These are phyloP conservation scores for Epirrita christyi DNA, from an alignment of 2,888 invertebrate species.

Conservation along the genomic window DNA sequence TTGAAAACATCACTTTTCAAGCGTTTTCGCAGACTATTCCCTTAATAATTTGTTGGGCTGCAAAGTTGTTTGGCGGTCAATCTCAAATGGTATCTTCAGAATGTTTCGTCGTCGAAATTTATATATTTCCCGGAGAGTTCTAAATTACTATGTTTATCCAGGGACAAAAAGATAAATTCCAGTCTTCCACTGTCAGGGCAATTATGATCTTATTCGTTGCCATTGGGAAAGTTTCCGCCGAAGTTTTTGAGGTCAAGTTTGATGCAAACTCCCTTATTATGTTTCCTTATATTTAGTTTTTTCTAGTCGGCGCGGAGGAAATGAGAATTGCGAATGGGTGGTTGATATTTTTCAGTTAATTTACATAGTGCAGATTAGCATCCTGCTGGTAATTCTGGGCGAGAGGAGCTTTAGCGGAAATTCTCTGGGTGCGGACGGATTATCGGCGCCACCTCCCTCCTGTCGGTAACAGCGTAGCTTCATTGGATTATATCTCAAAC, in stretches of 20 bases:
- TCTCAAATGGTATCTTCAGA: slow-evolving; percentile 33
- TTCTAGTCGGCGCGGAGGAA: slow-evolving; percentile 50
- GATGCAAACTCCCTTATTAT: slow-evolving; percentile 45
- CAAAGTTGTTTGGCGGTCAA: slow-evolving; percentile 27
- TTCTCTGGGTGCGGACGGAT: slow-evolving; percentile 51
- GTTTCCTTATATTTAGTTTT: slow-evolving; percentile 42
- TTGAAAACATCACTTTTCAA: too few species aligned
- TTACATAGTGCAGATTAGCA: slow-evolving; percentile 69
- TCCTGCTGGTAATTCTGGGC: slow-evolving; percentile 56
- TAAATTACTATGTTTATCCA: slow-evolving; percentile 44
- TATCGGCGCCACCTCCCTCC: slow-evolving; percentile 48
- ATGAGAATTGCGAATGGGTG: slow-evolving; percentile 41
- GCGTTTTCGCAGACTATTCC: too few species aligned
- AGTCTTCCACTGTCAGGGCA: slow-evolving; percentile 28
- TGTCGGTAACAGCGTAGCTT: slow-evolving; percentile 48
- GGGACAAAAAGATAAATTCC: slow-evolving; percentile 37
- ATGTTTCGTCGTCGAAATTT: slow-evolving; percentile 37
- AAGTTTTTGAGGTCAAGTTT: slow-evolving; percentile 47
- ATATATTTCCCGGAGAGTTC: slow-evolving; percentile 37
- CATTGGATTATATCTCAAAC: slow-evolving; percentile 51
- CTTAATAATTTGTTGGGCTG: slow-evolving; percentile 9
- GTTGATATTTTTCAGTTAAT: slow-evolving; percentile 53
- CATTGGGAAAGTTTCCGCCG: slow-evolving; percentile 39
- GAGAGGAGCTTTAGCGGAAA: slow-evolving; percentile 58
- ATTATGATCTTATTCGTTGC: slow-evolving; percentile 41